phyloP scores from a whole-genome alignment of 1,140 invertebrate species.

The Calephelis nemesis region DNA sequence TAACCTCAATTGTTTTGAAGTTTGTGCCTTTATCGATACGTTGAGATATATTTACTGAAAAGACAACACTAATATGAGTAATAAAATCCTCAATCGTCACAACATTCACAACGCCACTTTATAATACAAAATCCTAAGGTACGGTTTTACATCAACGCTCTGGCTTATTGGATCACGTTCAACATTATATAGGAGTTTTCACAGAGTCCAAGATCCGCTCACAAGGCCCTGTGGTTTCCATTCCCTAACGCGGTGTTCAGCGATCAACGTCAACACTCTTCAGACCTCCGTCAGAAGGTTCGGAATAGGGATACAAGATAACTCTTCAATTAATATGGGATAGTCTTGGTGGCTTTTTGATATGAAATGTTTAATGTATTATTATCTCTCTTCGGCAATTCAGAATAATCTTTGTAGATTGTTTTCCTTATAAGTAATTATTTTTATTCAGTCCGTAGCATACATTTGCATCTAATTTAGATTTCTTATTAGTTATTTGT shows the following conservation, averaged over 20 bases:
- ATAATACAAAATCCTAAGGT: not conserved
- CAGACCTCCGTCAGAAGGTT: slow-evolving; percentile 75
- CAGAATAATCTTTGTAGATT: slow-evolving; percentile 3
- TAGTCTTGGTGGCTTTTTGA: slow-evolving; percentile 33
- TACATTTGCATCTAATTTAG: not conserved
- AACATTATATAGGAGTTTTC: slow-evolving; percentile 50
- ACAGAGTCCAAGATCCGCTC: slow-evolving; percentile 76
- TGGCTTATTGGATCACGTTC: slow-evolving; percentile 20
- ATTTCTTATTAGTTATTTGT: not conserved
- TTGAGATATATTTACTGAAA: too few relatives aligned
- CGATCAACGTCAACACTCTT: slow-evolving; percentile 69
- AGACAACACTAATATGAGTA: not conserved
- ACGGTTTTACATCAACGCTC: not conserved
- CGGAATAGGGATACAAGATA: slow-evolving; percentile 34
- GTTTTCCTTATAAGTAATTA: not conserved
- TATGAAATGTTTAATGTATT: slow-evolving; percentile 23
- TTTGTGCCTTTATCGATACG: too few relatives aligned
- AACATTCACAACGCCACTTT: not conserved
- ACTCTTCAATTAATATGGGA: slow-evolving; percentile 23
- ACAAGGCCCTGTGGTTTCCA: slow-evolving; percentile 79
- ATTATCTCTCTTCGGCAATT: slow-evolving; percentile 22
- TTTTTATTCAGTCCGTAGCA: not conserved
- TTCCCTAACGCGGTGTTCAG: slow-evolving; percentile 79
- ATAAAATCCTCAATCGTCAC: not conserved
- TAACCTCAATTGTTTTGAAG: too few relatives aligned